phyloP scores from a whole-genome alignment of 1,140 invertebrate genomes.

The Pseudomyrmex gracilis region DNA sequence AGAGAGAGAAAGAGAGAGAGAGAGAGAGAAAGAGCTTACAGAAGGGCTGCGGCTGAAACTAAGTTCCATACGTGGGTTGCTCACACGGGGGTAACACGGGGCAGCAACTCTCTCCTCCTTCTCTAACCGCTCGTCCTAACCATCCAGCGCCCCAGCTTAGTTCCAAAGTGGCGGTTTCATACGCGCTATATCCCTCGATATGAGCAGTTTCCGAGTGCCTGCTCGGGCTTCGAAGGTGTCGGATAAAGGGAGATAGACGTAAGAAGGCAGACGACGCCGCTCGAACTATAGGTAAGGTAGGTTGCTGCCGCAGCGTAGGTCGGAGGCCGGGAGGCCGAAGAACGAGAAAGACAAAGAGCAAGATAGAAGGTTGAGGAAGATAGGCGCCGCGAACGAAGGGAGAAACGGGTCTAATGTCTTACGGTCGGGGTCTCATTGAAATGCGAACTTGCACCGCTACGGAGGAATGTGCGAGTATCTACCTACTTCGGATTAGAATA shows the following conservation, averaged over 20 bases:
- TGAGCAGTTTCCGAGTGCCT: conserved; percentile 69
- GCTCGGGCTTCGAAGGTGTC: conserved; percentile 39
- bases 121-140: conserved; percentile 61
- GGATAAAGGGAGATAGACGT: conserved; percentile 62
- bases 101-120: no score
- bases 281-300: conserved; percentile 45
- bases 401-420: conserved; percentile 62
- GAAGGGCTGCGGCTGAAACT: conserved; percentile 61
- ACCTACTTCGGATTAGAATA: conserved; percentile 67
- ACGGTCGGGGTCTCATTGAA: conserved; percentile 68
- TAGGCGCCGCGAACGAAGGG: conserved; percentile 24
- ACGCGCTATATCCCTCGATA: conserved; percentile 71
- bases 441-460: conserved; percentile 61
- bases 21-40: background rate
- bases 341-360: conserved; percentile 34
- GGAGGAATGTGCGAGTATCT: conserved; percentile 61
- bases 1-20: background rate
- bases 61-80: conserved; percentile 61
- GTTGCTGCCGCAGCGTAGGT: conserved; percentile 31
- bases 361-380: conserved; percentile 47
- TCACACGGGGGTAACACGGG: conserved; percentile 54
- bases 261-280: conserved; percentile 45
- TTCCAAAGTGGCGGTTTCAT: conserved; percentile 79
- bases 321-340: conserved; percentile 24
- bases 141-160: conserved; percentile 66